Conservation (phyloP, 2,113 vertebrate genomes). For the Brevimyrus niger region DNA sequence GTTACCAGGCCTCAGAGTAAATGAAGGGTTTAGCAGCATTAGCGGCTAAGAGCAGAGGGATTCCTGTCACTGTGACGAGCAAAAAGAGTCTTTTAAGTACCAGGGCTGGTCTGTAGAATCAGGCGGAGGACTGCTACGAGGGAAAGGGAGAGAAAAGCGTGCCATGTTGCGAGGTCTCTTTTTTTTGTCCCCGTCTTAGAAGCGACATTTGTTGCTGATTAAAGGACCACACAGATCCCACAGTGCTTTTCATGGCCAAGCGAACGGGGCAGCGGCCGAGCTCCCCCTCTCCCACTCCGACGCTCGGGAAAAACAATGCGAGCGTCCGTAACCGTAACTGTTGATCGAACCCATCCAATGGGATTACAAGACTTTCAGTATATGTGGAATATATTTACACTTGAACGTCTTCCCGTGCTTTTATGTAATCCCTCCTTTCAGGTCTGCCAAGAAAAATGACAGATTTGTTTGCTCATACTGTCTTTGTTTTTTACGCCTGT, state of each 20-base stretch:
- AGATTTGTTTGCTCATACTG: constrained; percentile 21
- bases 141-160: neutral
- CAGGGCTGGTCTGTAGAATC: neutral
- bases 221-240: constrained; percentile 67
- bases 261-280: constrained; percentile 64
- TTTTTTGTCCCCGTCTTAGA: neutral
- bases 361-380: constrained; percentile 22
- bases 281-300: constrained; percentile 42
- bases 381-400: constrained; percentile 25
- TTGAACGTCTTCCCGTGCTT: constrained; percentile 22
- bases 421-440: constrained; percentile 2
- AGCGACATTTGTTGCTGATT: constrained; percentile 66
- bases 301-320: constrained; percentile 3
- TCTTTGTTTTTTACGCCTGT: constrained; percentile 1
- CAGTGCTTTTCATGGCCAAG: constrained; percentile 64
- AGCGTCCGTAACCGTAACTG: constrained; percentile 13
- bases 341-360: constrained; percentile 17
- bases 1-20: neutral
- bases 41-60: constrained; percentile 14
- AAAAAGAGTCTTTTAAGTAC: neutral
- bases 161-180: neutral
- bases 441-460: constrained; percentile 21
- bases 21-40: neutral
- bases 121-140: neutral
- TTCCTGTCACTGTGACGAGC: neutral